Base-by-base conservation (phyloP, 37 sponge, comb jelly and placozoan genomes). In the Diacarnus erythraeanus region DNA sequence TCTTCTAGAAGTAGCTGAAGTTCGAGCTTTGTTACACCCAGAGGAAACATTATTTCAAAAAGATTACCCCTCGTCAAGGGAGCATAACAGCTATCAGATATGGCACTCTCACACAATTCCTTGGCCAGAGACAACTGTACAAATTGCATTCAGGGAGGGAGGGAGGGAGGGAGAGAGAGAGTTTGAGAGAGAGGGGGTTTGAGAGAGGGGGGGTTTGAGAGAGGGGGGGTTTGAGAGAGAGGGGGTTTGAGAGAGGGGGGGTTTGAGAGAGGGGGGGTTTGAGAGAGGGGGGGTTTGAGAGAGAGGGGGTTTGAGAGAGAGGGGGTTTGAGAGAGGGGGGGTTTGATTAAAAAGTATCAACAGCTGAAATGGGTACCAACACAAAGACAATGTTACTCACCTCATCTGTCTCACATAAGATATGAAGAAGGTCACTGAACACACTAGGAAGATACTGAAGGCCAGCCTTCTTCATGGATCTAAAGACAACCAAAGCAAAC, bases 361-460 rank as follows among this genome's bases (percentile, higher is more conserved):
- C n/a, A n/a, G n/a, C n/a, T n/a, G n/a, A n/a, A n/a, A n/a, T n/a
- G n/a, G n/a, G n/a, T n/a, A n/a, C n/a, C n/a, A n/a, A n/a, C n/a
- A n/a, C n/a, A n/a, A n/a, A n/a, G n/a, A n/a, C n/a, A n/a, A n/a
- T 12, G 37, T 25, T 6, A 25, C 75, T 20, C 38, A 75, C 75
- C 47, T 72, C 63, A n/a, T 57, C 36, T 5, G 15, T 36, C 25
- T 72, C 64, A 31, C 72, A 71, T 27, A 81, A 59, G 10, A 21
- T 27, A 20, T 59, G 71, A 0, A 71, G 61, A 26, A 81, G 63
- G 23, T 22, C 12, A 30, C 81, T 81, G 33, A 81, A 71, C 59
- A n/a, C 38, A 41, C 42, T 59, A 0, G 81, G 81, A 1, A 81
- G 61, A 27, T 72, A 81, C 42, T 70, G 81, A 33, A 81, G 59